Base-by-base conservation (phyloP, 2,113 vertebrate species). In the Clupea harengus region DNA sequence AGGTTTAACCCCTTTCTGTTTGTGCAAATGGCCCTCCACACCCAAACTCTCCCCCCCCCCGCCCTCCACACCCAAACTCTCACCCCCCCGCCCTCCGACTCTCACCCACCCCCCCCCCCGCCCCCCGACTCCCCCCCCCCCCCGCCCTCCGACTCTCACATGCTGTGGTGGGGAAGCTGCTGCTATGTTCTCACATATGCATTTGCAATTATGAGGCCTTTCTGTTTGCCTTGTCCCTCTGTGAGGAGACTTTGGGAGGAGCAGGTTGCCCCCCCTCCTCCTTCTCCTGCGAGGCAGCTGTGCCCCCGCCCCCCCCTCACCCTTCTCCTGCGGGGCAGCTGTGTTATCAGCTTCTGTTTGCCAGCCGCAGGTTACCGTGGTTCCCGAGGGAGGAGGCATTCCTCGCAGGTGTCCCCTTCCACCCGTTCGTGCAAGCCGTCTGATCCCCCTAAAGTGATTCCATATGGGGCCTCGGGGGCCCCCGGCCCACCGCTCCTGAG, bases 381-480 rank as follows among this genome's bases (percentile, higher is more conserved):
- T 60, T 89, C 88, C 83, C 20, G 89, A 89, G 83, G 87, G 18
- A 88, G 89, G 87, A 91, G 91, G 92, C 86, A 89, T 82, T 89
- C 92, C 89, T 85, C 75, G 85, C 92, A 94, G 93, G 93, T 93
- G 93, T 93, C 92, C 88, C 87, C 85, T 91, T 93, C 90, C 93
- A 89, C 11, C 46, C 81, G 91, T 94, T 85, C 85, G 87, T 94
- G 90, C 90, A 93, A 93, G 87, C 90, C 82, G 87, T 89, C 91
- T 93, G 91, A 95, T 92, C 91, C 93, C 85, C 85, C 85, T 86
- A 90, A 93, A 95, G 92, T 92, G 91, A 89, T 93, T 93, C 94
- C 94, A 95, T 93, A 95, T 95, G 94, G 89, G 84, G 82, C 87
- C 72, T 60, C 91, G 91, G 90, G 92, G 28, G n/a, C n/a, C 72